These are phyloP conservation scores for Tachina fera DNA, from an alignment of 2,888 invertebrate species.

Conservation along the genomic window DNA sequence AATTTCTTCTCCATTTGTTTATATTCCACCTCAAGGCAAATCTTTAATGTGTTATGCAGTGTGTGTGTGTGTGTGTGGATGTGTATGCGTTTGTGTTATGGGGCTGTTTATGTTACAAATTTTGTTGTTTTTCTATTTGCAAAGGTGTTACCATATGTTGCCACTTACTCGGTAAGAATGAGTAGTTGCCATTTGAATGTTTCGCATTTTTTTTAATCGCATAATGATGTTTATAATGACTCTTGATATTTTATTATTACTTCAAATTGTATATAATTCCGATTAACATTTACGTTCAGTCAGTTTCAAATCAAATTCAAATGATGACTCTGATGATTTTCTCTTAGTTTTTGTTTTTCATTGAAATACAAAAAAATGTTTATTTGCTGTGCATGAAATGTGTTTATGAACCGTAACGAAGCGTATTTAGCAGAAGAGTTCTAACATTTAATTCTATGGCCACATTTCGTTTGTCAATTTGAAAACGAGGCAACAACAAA, in stretches of 20 bases:
- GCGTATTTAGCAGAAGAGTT: slow-evolving; percentile 31
- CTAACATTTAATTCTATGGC: slow-evolving; percentile 40
- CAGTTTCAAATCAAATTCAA: slow-evolving; percentile 53
- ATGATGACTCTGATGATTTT: slow-evolving; percentile 45
- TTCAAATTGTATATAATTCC: slow-evolving; percentile 45
- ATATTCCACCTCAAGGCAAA: slow-evolving; percentile 54
- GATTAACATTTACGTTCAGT: slow-evolving; percentile 50
- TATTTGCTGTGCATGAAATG: slow-evolving; percentile 45
- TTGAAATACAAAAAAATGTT: slow-evolving; percentile 18
- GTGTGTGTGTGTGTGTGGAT: neutral
- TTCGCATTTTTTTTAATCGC: slow-evolving; percentile 28
- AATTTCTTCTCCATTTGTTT: slow-evolving; percentile 31
- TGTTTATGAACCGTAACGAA: slow-evolving; percentile 58
- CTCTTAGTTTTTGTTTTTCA: neutral
- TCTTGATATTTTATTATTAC: slow-evolving; percentile 66
- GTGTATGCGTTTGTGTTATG: slow-evolving; percentile 4
- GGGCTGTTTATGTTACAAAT: slow-evolving; percentile 55
- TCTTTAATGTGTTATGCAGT: neutral
- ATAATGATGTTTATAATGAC: slow-evolving; percentile 71
- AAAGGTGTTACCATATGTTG: slow-evolving; percentile 71
- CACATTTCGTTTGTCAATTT: slow-evolving; percentile 49
- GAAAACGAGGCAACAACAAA: slow-evolving; percentile 7
- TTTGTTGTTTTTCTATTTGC: slow-evolving; percentile 50
- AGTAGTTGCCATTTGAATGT: slow-evolving; percentile 59
- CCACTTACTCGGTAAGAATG: slow-evolving; percentile 53